phyloP scores from a whole-genome alignment of 1,140 invertebrate species.

The Aphelenchoides fujianensis region DNA sequence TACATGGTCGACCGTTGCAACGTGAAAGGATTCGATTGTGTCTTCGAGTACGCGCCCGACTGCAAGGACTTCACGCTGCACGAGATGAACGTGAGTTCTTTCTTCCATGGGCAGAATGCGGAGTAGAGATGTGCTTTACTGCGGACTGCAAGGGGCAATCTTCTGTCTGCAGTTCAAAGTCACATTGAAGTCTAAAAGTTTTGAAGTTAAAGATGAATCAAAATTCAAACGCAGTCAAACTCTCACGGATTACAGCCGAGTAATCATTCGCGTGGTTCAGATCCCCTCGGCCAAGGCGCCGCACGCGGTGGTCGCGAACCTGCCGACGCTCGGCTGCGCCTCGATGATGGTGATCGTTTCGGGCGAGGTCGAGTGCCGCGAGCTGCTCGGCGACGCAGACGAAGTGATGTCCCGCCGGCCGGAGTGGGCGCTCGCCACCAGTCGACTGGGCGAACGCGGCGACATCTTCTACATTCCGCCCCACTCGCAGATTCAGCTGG shows the following conservation, averaged over 20 bases:
- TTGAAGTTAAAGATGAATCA: too few relatives aligned
- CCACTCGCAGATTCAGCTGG: constrained; percentile 14
- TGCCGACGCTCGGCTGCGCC: constrained; percentile 52
- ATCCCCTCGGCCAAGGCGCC: constrained; percentile 20
- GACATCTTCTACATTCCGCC: constrained; percentile 55
- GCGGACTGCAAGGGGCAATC: background rate
- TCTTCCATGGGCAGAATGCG: constrained; percentile 16
- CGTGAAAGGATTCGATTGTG: constrained; percentile 31
- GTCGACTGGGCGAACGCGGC: constrained; percentile 35
- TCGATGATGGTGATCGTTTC: constrained; percentile 51
- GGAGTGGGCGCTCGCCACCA: background rate
- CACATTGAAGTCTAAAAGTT: too few relatives aligned
- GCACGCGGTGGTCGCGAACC: constrained; percentile 4
- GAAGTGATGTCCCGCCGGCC: constrained; percentile 10
- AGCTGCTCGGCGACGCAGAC: constrained; percentile 11
- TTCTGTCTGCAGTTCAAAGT: too few relatives aligned
- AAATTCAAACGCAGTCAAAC: too few relatives aligned
- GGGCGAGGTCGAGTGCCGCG: constrained; percentile 41
- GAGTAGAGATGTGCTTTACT: constrained; percentile 17
- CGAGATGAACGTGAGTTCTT: constrained; percentile 43
- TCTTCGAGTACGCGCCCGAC: constrained; percentile 57
- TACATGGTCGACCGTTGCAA: constrained; percentile 47
- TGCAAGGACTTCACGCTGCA: constrained; percentile 59
- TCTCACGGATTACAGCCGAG: background rate
- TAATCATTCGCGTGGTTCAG: constrained; percentile 21